Base-by-base conservation (phyloP, 2,888 invertebrate genomes). In the Ennomos fuscantarius region DNA sequence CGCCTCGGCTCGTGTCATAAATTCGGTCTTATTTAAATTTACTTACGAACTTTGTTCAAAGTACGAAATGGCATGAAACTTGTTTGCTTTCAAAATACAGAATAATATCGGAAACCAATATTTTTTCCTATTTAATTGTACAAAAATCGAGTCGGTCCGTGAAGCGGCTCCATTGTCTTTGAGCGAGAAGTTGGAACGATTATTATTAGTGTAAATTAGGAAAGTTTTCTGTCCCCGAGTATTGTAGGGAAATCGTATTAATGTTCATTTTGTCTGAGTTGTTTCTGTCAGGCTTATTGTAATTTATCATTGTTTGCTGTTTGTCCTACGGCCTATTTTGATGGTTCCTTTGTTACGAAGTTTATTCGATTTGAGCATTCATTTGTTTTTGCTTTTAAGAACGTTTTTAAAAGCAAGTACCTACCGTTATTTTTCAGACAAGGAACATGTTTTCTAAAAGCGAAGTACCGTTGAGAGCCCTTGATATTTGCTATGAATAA, bases 301-400 rank as follows among this genome's bases (percentile, higher is more conserved):
- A 69, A 70, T 70, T 75, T 70, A 72, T 70, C 65, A 69, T 65
- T 66, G 64, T 72, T 72, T 66, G 69, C 65, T 63, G 65, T 66
- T 65, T 69, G 58, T 57, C 59, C 53, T 52, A 24, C 40, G 49
- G 46, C n/a, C 54, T 51, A 31, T 59, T 53, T 37, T 63, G 58
- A 58, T 53, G 52, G 52, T 47, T 54, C 42, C 36, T 55, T 48
- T 47, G 49, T 44, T 54, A 55, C 54, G 32, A 49, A 57, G 55
- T 64, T 42, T 62, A 59, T 55, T 51, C 24, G n/a, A 39, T 13
- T 34, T 9, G 11, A 24, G 31, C n/a, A 32, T 9, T 8, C 11
- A 8, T 32, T 42, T 42, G 42, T 42, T 13, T 42, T n/a, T 24
- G 24, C 6, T 24, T 1, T 24, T 6, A 24, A 3, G 24, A 24